Base-by-base conservation (phyloP, 1,140 invertebrate genomes). In the Venturia canescens region DNA sequence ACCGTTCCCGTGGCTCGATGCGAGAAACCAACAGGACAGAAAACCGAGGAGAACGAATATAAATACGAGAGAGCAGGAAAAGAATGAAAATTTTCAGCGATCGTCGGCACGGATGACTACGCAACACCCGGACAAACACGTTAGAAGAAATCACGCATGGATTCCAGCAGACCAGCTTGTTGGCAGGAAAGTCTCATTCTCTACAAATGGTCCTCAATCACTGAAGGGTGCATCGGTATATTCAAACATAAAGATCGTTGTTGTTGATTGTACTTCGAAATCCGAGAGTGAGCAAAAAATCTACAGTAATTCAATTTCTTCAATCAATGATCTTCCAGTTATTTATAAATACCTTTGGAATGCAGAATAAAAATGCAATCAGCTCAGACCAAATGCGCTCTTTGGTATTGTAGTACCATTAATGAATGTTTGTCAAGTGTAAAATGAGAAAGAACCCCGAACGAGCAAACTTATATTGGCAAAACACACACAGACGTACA, bases 101-200 rank as follows among this genome's bases (percentile, higher is more conserved):
- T 69, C 78, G 38, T 80, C 81, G 81, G 81, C 84, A 85, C 86
- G 84, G 90, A 91, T 90, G 89, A 89, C 85, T 79, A 84, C 86
- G 85, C 86, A 88, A 86, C 84, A 87, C 82, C 87, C 88, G 87
- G 89, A 88, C 84, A 88, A 88, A 89, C 85, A 87, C 87, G 87
- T 85, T 85, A 84, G 88, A 91, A 88, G 90, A 91, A 87, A 87
- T 89, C 84, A 87, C 87, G 84, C 84, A 88, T 86, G 89, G 90
- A 92, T 90, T 90, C 88, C 87, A 88, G 90, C 90, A 92, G 88
- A 89, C 88, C 90, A 92, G 91, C 91, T 92, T 92, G 91, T 92
- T 92, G 89, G 91, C 91, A 91, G 91, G 90, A 88, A 92, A 91
- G 90, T 92, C 89, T 91, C 89, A 91, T 92, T 91, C 88, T 91